Evolutionary conservation across 2,888 invertebrate genomes (phyloP).

Genomic region (Phortica magna): DNA sequence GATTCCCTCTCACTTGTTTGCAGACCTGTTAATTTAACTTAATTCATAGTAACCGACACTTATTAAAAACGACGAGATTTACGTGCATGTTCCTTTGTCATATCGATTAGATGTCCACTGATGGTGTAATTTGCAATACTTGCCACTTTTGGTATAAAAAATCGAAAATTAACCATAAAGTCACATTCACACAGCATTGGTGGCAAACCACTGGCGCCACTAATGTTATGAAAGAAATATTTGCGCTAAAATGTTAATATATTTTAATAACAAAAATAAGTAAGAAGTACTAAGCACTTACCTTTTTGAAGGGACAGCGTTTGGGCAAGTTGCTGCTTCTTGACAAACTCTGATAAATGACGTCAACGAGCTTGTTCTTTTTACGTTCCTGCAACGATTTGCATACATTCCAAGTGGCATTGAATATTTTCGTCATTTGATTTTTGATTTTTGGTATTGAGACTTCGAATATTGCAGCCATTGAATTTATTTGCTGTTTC

Average conservation of each 20-base stretch:
- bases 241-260: conserved; percentile 40
- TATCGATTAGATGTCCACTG: conserved; percentile 42
- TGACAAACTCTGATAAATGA: conserved; percentile 47
- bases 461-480: conserved; percentile 46
- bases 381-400: conserved; percentile 51
- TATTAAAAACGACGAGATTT: not conserved
- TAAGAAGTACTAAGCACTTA: conserved; percentile 25
- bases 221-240: conserved; percentile 51
- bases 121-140: conserved; percentile 49
- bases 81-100: conserved; percentile 44
- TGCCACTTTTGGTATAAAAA: conserved; percentile 46
- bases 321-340: conserved; percentile 26
- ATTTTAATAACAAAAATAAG: not conserved
- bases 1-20: too few species aligned
- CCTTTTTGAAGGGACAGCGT: conserved; percentile 53
- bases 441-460: conserved; percentile 50
- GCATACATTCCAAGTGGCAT: conserved; percentile 56
- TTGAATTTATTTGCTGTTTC: conserved; percentile 25
- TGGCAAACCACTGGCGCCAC: conserved; percentile 48
- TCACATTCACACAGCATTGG: conserved; percentile 51
- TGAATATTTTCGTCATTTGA: conserved; percentile 47
- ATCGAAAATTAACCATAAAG: conserved; percentile 44
- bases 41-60: too few species aligned
- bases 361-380: conserved; percentile 44
- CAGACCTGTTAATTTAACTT: too few species aligned